Base-by-base conservation (phyloP, 2,888 invertebrate genomes). In the Sylvicola fuscatus region DNA sequence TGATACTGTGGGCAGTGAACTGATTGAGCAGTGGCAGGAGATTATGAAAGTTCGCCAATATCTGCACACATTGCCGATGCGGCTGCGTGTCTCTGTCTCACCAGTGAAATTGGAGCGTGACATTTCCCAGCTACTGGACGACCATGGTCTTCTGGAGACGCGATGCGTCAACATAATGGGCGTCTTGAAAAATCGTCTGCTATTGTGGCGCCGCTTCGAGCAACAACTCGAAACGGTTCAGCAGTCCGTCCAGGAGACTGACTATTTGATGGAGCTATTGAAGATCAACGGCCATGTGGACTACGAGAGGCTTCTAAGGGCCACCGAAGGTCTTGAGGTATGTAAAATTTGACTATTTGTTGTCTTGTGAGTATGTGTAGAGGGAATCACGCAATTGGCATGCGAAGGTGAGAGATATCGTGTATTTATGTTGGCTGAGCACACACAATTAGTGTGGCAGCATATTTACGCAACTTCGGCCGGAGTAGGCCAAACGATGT, bases 221-320 rank as follows among this genome's bases (percentile, higher is more conserved):
- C 61, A 69, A 3, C 80, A 82, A 46, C 54, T 84, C 44, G 83
- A 84, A 46, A 49, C 73, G 51, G 81, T 84, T 10, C 80, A 82
- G 41, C 75, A 80, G 35, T 81, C 80, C 0, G 81, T 83, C 1
- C 70, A 81, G 37, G 83, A 84, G 47, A 80, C 83, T 0, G 83
- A 84, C 52, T 84, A 82, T 47, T 82, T 84, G 82, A 80, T 82
- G 62, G 83, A 84, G 44, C 60, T 84, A 39, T 62, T 84, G 11
- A 79, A 80, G 1, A 77, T 84, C 1, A 83, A 84, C 50, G 83
- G 82, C 2, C 76, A 78, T 40, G 79, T 84, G 12, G 83, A 86
- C 53, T 84, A 83, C 48, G 81, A 82, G 42, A 65, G 84, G 7
- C 60, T 86, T 38, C 64, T 77, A 36, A 83, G 81, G 50, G 83